phyloP scores from a whole-genome alignment of 2,888 invertebrate species.

The Philhelius pedissequus region DNA sequence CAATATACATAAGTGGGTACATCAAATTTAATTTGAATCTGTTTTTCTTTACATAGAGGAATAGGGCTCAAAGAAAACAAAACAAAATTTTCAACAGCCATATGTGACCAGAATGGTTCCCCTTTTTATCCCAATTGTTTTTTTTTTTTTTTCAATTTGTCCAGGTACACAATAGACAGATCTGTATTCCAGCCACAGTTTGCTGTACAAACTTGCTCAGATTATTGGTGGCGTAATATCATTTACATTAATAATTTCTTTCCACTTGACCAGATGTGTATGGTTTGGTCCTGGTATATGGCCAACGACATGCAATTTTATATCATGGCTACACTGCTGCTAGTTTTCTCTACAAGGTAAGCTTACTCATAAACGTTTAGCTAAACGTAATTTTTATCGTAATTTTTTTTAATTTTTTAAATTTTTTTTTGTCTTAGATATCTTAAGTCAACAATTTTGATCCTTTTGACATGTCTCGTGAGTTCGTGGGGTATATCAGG shows the following conservation, averaged over 20 bases:
- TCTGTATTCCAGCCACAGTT: conserved; percentile 87
- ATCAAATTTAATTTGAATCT: not conserved
- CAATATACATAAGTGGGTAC: no score
- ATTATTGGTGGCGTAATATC: conserved; percentile 92
- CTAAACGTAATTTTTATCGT: not conserved
- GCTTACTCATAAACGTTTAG: conserved; percentile 70
- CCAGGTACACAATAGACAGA: conserved; percentile 84
- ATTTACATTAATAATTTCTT: conserved; percentile 90
- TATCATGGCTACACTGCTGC: conserved; percentile 83
- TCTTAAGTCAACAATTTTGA: conserved; percentile 82
- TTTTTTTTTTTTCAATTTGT: conserved; percentile 7
- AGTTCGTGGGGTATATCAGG: conserved; percentile 89
- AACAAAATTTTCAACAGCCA: not conserved
- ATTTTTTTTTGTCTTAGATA: conserved; percentile 79
- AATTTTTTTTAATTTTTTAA: not conserved
- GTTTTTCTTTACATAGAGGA: not conserved
- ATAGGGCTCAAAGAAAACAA: not conserved
- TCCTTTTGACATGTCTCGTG: conserved; percentile 82
- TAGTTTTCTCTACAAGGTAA: conserved; percentile 85
- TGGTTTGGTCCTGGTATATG: conserved; percentile 92
- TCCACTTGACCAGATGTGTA: conserved; percentile 87
- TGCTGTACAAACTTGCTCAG: conserved; percentile 86
- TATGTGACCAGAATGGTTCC: conserved; percentile 3
- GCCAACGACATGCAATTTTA: conserved; percentile 90
- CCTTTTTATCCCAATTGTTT: not conserved